A percentile compares a stretch with the other conserved stretches of the same genome.
Evolutionary conservation across 2,797 vertebrate species (phyloP).

Genomic region (Arremon aurantiirostris): DNA sequence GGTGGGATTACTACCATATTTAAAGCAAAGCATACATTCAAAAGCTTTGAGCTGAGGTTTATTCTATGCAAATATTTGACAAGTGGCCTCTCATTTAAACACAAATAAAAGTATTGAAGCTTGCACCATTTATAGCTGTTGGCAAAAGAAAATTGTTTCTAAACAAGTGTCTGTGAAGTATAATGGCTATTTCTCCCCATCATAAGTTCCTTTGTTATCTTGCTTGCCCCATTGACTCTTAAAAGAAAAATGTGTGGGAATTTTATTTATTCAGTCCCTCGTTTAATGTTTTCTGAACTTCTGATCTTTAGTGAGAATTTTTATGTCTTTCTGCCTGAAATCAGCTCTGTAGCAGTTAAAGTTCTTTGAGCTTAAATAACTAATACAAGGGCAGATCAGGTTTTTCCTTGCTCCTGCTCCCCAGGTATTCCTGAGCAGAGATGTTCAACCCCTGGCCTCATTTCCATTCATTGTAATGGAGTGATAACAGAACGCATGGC

Average conservation of each 20-base stretch:
- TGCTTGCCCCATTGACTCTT: neutral
- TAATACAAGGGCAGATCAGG: slow-evolving; percentile 42
- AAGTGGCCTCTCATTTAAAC: slow-evolving; percentile 11
- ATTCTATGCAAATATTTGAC: slow-evolving; percentile 7
- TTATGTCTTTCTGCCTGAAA: neutral
- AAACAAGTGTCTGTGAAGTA: slow-evolving; percentile 1
- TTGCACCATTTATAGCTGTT: slow-evolving; percentile 6
- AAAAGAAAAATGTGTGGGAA: neutral
- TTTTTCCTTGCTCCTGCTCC: slow-evolving; percentile 33
- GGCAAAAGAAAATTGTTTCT: slow-evolving; percentile 4
- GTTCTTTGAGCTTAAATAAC: slow-evolving; percentile 49
- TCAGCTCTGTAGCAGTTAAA: slow-evolving; percentile 9
- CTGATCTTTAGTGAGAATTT: neutral
- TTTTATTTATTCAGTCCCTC: neutral
- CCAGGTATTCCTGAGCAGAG: slow-evolving; percentile 17
- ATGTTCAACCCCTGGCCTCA: slow-evolving; percentile 42
- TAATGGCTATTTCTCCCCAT: neutral
- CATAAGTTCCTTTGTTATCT: neutral
- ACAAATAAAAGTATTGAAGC: slow-evolving; percentile 38
- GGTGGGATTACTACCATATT: slow-evolving; percentile 13
- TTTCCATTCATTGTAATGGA: slow-evolving; percentile 56
- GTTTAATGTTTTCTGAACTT: slow-evolving; percentile 8
- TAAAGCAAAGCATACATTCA: slow-evolving; percentile 13
- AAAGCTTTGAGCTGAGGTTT: slow-evolving; percentile 1
- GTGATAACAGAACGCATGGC: slow-evolving; percentile 65